Percentiles rank a stretch among this genome's conserved stretches.
phyloP scores from a whole-genome alignment of 1,140 invertebrate genomes.

The Drosophila pseudoobscura region DNA sequence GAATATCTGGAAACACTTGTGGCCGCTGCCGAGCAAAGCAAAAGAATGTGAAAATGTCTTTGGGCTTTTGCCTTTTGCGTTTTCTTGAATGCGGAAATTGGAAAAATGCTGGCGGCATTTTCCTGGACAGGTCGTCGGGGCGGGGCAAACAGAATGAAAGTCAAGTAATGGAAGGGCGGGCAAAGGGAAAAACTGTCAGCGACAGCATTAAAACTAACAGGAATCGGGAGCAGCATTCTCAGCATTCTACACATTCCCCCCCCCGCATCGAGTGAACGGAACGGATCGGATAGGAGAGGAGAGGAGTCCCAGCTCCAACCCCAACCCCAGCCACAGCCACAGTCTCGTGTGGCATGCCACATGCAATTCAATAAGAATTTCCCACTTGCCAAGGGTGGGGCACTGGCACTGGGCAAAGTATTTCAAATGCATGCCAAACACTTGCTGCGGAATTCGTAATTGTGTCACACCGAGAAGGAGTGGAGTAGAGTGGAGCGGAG shows the following conservation, averaged over 20 bases:
- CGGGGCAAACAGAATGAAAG: constrained; percentile 5
- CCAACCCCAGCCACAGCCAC: constrained; percentile 12
- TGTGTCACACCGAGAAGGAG: constrained; percentile 32
- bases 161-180: constrained; percentile 17
- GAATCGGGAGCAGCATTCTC: constrained; percentile 39
- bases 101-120: constrained; percentile 67
- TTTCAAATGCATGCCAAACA: constrained; percentile 56
- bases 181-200: constrained; percentile 52
- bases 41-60: constrained; percentile 41
- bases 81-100: constrained; percentile 61
- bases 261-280: neutral
- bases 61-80: constrained; percentile 40
- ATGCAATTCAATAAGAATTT: constrained; percentile 55
- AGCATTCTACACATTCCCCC: constrained; percentile 43
- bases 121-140: constrained; percentile 51
- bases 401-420: neutral
- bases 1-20: constrained; percentile 23
- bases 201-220: constrained; percentile 66
- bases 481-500: too few relatives aligned
- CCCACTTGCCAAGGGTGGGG: constrained; percentile 21
- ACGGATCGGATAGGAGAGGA: neutral
- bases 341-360: constrained; percentile 45
- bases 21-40: constrained; percentile 5
- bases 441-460: constrained; percentile 51
- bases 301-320: constrained; percentile 15